Evolutionary conservation across 2,888 invertebrate genomes (phyloP).

Genomic region (Sepioteuthis lessoniana): DNA sequence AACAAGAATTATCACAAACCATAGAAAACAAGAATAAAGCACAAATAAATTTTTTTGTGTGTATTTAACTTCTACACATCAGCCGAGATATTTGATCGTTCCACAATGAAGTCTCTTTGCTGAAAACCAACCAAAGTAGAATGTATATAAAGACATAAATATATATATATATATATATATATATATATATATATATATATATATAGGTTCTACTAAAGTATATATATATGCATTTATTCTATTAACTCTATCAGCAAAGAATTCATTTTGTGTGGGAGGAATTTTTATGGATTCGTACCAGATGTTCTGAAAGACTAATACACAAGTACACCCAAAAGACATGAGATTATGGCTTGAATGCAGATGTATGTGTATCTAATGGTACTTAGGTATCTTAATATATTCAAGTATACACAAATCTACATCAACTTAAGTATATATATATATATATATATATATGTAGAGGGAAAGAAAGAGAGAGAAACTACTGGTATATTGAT

Average conservation of each 20-base stretch:
- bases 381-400: background rate
- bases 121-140: background rate
- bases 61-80: background rate
- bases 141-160: background rate
- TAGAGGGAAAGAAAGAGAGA: no score
- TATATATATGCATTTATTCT: background rate
- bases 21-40: background rate
- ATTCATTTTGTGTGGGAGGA: background rate
- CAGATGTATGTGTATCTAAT: no score
- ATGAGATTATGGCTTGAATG: no score
- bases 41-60: background rate
- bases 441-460: background rate
- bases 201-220: no score
- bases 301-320: no score
- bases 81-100: background rate
- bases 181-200: no score
- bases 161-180: no score
- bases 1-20: background rate
- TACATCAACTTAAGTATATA: background rate
- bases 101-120: background rate
- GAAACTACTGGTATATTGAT: background rate
- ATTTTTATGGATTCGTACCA: no score
- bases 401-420: background rate
- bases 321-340: no score
- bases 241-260: no score